These are phyloP conservation scores for Protodeltote pygarga DNA, from an alignment of 2,888 invertebrate species.

Conservation along the genomic window DNA sequence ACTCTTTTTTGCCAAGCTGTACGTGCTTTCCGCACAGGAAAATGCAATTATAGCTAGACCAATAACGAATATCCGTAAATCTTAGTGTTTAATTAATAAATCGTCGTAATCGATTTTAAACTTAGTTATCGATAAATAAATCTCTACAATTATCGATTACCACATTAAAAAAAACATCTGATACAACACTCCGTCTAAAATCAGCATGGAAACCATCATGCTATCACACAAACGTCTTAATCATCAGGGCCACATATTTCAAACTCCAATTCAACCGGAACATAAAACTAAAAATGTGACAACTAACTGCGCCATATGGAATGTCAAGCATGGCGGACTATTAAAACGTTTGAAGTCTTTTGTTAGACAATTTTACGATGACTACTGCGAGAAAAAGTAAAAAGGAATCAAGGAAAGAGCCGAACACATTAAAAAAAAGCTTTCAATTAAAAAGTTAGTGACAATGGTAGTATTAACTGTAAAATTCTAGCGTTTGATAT, in stretches of 20 bases:
- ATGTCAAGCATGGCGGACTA: conserved; percentile 67
- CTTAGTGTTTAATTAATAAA: too few relatives aligned
- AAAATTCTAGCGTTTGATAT: conserved; percentile 81
- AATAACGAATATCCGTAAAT: too few relatives aligned
- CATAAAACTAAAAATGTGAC: conserved; percentile 78
- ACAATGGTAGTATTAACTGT: conserved; percentile 79
- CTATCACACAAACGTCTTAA: conserved; percentile 25
- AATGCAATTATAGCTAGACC: too few relatives aligned
- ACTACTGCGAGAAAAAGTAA: conserved; percentile 65
- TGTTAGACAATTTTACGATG: conserved; percentile 78
- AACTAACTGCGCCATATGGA: conserved; percentile 78
- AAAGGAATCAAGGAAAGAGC: too few relatives aligned
- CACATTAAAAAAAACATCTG: too few relatives aligned
- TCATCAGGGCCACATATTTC: conserved; percentile 42
- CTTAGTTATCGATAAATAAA: too few relatives aligned
- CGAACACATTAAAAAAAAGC: conserved; percentile 68
- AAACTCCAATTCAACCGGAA: conserved; percentile 59
- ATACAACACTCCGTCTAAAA: conserved; percentile 3
- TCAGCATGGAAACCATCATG: conserved; percentile 30
- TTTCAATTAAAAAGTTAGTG: conserved; percentile 79
- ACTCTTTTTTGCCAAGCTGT: too few relatives aligned
- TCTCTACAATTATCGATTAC: too few relatives aligned
- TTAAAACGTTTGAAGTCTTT: conserved; percentile 81
- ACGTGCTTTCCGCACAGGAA: too few relatives aligned
- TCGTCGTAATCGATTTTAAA: too few relatives aligned